Base-by-base conservation (phyloP, 2,113 vertebrate species). In the Glareola pratincola region DNA sequence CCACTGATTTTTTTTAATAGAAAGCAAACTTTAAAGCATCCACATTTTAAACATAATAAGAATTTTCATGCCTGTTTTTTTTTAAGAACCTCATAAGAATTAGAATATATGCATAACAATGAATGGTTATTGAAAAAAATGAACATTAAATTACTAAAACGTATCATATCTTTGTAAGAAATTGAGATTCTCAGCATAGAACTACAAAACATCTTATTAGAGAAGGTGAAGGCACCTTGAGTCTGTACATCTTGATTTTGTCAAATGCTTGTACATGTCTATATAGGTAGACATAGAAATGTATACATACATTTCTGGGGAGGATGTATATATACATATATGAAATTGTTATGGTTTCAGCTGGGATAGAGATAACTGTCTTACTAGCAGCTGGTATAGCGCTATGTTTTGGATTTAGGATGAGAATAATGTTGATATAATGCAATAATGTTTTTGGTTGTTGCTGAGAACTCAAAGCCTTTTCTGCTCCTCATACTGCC, bases 241-340 rank as follows among this genome's bases (percentile, higher is more conserved):
- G 6, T 60, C 10, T 48, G 2, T 43, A 69, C 2, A 23, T 56
- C 11, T 50, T 84, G 36, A 43, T 73, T 69, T 57, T 81, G 4
- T 24, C 78, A 21, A 71, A 71, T 26, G 11, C 3, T 93, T 88
- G 7, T 30, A 81, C 29, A 39, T 27, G 3, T 73, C 13, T 75
- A 2, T 30, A 9, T 24, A 74, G 11, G 9, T 56, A 45, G 5
- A n/a, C 36, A n/a, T 1, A 77, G 23, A 80, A 59, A 48, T 39
- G 71, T 19, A 48, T 48, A 48, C 47, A 22, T 47, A 47, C 21
- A 22, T 47, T 47, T 47, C 20, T 30, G 2, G 8, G 1, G 62
- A 1, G 4, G 30, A 2, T 50, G 2, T 14, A 53, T n/a, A 39
- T 2, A 37, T 37, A 56, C 1, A 27, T 45, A 67, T 3, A 20